A percentile compares a stretch with the other conserved stretches of the same genome.
phyloP scores from a whole-genome alignment of 1,140 invertebrate species.

The Drosophila ficusphila region DNA sequence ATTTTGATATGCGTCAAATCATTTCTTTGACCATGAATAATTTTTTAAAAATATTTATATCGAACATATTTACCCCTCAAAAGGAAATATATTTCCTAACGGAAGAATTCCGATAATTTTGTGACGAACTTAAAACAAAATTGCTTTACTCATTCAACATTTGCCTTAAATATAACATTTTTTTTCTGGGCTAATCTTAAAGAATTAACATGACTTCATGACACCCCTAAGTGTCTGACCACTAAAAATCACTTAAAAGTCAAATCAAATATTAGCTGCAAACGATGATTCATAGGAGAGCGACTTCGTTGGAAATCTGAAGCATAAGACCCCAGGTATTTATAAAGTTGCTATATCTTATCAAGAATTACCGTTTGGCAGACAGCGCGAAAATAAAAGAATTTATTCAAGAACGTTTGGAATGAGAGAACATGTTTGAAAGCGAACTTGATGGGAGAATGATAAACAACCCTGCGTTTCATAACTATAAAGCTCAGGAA shows the following conservation, averaged over 20 bases:
- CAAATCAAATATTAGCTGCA: slow-evolving; percentile 27
- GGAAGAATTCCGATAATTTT: no score
- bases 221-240: background rate
- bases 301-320: slow-evolving; percentile 23
- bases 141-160: slow-evolving; percentile 1
- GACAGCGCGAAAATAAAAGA: slow-evolving; percentile 16
- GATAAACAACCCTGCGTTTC: background rate
- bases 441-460: background rate
- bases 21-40: no score
- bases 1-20: no score
- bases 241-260: background rate
- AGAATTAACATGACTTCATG: background rate
- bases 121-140: no score
- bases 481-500: background rate
- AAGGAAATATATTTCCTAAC: no score
- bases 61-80: no score
- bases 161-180: no score
- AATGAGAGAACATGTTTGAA: slow-evolving; percentile 9
- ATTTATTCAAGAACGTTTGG: slow-evolving; percentile 8
- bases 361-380: slow-evolving; percentile 11
- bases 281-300: slow-evolving; percentile 19
- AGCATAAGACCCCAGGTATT: slow-evolving; percentile 32
- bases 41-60: no score
- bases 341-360: slow-evolving; percentile 41
- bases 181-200: no score